Evolutionary conservation across 2,888 invertebrate genomes (phyloP).

Genomic region (Galerucella nymphaeae): DNA sequence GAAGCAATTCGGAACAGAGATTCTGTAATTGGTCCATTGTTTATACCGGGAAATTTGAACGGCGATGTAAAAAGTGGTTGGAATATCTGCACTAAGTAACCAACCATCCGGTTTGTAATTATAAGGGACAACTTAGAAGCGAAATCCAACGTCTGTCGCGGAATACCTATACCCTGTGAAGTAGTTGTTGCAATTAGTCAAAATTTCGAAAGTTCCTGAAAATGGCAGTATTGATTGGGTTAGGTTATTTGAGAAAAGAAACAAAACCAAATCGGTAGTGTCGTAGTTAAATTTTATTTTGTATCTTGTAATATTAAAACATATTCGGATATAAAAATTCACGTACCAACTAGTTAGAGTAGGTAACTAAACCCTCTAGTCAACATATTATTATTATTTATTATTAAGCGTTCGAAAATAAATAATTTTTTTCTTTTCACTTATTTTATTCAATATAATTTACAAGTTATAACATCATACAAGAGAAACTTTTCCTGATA

Average conservation of each 20-base stretch:
- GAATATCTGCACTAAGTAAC: too few species aligned
- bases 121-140: too few species aligned
- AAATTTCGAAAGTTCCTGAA: too few species aligned
- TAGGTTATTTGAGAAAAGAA: constrained; percentile 1
- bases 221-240: neutral
- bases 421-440: constrained; percentile 50
- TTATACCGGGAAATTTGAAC: too few species aligned
- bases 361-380: constrained; percentile 52
- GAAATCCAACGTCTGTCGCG: too few species aligned
- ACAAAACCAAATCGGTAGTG: constrained; percentile 27
- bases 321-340: constrained; percentile 56
- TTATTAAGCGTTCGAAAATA: constrained; percentile 54
- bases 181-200: too few species aligned
- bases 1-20: too few species aligned
- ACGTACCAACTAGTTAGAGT: constrained; percentile 49
- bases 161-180: too few species aligned
- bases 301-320: constrained; percentile 50
- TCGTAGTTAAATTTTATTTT: constrained; percentile 46
- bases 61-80: too few species aligned
- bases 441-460: constrained; percentile 49
- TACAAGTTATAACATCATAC: constrained; percentile 50
- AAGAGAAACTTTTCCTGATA: constrained; percentile 40
- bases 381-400: constrained; percentile 40
- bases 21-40: too few species aligned
- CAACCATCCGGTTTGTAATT: too few species aligned